Percentiles rank a stretch among this genome's conserved stretches.
Conservation (phyloP, 2,888 invertebrate species). For the Cephus sareptanus region DNA sequence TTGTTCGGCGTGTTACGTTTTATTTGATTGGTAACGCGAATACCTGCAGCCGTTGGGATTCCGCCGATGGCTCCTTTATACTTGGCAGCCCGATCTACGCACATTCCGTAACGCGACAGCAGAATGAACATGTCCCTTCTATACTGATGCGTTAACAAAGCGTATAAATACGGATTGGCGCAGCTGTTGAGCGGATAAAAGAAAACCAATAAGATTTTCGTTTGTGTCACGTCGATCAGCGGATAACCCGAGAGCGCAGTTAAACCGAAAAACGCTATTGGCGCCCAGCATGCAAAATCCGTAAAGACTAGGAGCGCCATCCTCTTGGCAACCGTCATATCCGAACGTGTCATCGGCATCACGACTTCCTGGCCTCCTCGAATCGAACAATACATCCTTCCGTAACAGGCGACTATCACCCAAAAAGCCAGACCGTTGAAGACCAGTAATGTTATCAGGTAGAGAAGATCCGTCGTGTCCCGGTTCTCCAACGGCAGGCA, state of each 20-base stretch:
- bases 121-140: constrained; percentile 71
- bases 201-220: constrained; percentile 73
- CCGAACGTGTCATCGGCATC: constrained; percentile 64
- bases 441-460: constrained; percentile 70
- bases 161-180: constrained; percentile 78
- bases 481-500: constrained; percentile 75
- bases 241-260: constrained; percentile 74
- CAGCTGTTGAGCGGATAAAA: constrained; percentile 78
- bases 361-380: constrained; percentile 41
- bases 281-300: constrained; percentile 74
- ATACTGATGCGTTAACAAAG: constrained; percentile 75
- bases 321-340: constrained; percentile 71
- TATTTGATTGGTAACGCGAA: constrained; percentile 3
- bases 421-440: constrained; percentile 74
- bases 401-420: constrained; percentile 73
- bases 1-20: constrained; percentile 31
- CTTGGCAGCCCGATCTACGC: constrained; percentile 64
- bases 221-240: constrained; percentile 70
- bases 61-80: constrained; percentile 67
- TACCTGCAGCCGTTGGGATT: constrained; percentile 44
- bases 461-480: constrained; percentile 68
- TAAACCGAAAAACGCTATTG: constrained; percentile 75
- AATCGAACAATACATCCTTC: constrained; percentile 73
- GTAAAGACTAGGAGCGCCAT: constrained; percentile 78
- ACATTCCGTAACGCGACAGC: constrained; percentile 67